Evolutionary conservation across 2,113 vertebrate species (phyloP), one percentile per base, ranked within the genome.

Genomic region (Hirundichthys speculiger): DNA sequence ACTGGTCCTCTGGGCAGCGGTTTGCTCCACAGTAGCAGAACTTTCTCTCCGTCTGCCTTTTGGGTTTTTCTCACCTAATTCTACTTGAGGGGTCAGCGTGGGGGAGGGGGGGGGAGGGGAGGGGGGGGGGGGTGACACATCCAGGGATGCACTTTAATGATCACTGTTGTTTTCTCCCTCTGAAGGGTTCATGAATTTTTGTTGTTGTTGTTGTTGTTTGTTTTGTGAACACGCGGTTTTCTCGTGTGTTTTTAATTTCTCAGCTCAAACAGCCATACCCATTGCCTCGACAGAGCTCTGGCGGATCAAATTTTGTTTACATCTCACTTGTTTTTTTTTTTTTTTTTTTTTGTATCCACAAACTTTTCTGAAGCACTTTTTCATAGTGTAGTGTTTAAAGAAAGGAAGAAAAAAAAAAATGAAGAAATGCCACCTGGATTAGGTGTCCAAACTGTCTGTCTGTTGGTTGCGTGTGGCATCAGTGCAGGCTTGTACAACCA

Each of bases 291-390:
- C 76, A 70, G 82, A 87, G 85, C 79, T 85, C 74, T 82, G 86
- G 82, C 75, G 81, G 84, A 88, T 89, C 80, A 86, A 88, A 88
- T 74, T 75, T 89, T 91, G 89, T 91, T 90, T 91, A 90, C 90
- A 89, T 89, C 63, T 47, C 47, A 67, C 57, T 79, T 70, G 39
- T 80, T 81, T 80, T 86, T 80, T 91, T 89, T 51, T 91, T 41
- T 38, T 19, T 86, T n/a, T n/a, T 75, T 43, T 42, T 80, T 88
- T 81, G 57, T 89, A 87, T 86, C 84, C 79, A 84, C 84, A 82
- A 85, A 86, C 77, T 63, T 89, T 81, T 89, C 82, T 90, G 80
- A 93, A 91, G 91, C 92, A 93, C 92, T 92, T 92, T 69, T 86
- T 78, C 68, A 87, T 90, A 87, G 86, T 80, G 75, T 91, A 88